Evolutionary conservation across 2,797 vertebrate genomes (phyloP), one percentile per base, ranked within the genome.

Genomic region (Serranus cabrilla): DNA sequence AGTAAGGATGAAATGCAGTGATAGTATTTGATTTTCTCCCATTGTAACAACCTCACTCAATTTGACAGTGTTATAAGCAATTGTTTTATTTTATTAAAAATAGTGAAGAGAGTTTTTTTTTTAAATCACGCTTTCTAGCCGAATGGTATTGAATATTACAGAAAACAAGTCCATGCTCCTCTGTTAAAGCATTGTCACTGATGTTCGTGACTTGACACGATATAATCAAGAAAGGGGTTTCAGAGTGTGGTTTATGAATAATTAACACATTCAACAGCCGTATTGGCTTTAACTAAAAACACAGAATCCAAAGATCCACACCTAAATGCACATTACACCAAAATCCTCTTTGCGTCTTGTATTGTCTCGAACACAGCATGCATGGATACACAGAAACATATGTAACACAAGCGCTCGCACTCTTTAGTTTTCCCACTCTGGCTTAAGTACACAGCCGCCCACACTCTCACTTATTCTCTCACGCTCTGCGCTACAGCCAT

Each of bases 311-410:
- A 52, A 63, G 64, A 74, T 47, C 52, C 54, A 70, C 81, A 74
- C 62, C 76, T 74, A 77, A 76, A 76, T 76, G 80, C 77, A 81
- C 87, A 83, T 88, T 82, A 90, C 91, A 91, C 61, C 39, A 11
- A 92, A 91, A 90, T 17, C 71, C 80, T 90, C 78, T 92, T 82
- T 76, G 57, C 3, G 1, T 51, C 80, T 71, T 79, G 74, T 79
- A 54, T 81, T 75, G 70, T 65, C 47, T 47, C 73, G 42, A 49
- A 18, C 56, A 27, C 47, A 9, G 14, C 60, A 81, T 61, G 83
- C 83, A 78, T 70, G 82, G 27, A 55, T 81, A 71, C 87, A 78
- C 83, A 64, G 64, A 81, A 87, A 91, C 85, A 88, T 75, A 80
- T 82, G 79, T 90, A 85, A 58, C 76, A 75, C 77, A n/a, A 47